Evolutionary conservation across 2,113 vertebrate genomes (phyloP).

Genomic region (Oostethus manadensis): DNA sequence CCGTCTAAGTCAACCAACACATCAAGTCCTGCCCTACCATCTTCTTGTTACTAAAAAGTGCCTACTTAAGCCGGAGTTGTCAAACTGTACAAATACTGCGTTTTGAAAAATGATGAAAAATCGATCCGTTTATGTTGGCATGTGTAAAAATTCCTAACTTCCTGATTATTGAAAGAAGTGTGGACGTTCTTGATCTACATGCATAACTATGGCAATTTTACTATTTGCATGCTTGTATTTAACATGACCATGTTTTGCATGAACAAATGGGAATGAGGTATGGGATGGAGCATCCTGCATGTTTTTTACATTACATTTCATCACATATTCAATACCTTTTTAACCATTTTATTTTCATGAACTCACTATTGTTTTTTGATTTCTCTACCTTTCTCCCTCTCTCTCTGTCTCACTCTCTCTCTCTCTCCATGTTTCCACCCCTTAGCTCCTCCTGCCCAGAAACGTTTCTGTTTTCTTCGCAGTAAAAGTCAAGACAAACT

Average conservation of each 20-base stretch:
- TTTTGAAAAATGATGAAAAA: no score
- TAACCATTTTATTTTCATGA: slow-evolving; percentile 4
- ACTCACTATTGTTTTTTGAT: slow-evolving; percentile 29
- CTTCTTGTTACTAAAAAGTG: no score
- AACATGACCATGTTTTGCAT: not conserved
- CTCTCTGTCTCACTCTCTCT: slow-evolving; percentile 14
- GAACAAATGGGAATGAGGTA: not conserved
- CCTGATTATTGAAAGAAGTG: no score
- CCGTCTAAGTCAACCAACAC: no score
- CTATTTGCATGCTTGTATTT: not conserved
- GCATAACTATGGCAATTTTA: not conserved
- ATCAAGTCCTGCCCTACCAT: no score
- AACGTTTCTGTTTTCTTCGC: slow-evolving; percentile 84
- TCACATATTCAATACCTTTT: slow-evolving; percentile 12
- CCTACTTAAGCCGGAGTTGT: no score
- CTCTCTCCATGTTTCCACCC: slow-evolving; percentile 23
- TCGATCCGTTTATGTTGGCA: no score
- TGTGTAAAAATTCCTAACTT: no score
- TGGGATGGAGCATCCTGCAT: slow-evolving; percentile 36
- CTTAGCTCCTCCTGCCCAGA: slow-evolving; percentile 70
- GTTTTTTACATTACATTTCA: slow-evolving; percentile 8
- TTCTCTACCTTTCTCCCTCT: slow-evolving; percentile 21
- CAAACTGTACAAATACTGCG: no score
- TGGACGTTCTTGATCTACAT: not conserved
- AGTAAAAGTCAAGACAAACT: slow-evolving; percentile 92